Base-by-base conservation (phyloP, 2,888 invertebrate genomes). In the Lissonota sp. region DNA sequence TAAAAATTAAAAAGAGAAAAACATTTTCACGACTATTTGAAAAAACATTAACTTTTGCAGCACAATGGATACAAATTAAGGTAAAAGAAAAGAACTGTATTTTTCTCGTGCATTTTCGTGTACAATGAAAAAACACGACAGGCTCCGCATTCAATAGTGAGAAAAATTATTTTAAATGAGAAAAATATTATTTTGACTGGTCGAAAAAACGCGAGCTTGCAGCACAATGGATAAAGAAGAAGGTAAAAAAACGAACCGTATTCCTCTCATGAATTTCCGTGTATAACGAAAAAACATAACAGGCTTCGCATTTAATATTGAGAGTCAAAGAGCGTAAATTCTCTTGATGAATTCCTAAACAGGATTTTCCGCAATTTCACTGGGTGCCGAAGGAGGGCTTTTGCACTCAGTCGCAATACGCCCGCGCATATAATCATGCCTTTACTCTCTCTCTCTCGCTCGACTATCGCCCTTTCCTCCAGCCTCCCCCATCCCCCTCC, bases 311-410 rank as follows among this genome's bases (percentile, higher is more conserved):
- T 75, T 78, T n/a, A 46, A 57, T 75, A 46, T 62, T 51, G 51
- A 75, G 70, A 78, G 46, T 53, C 51, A 76, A 69, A 44, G 72
- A 72, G 67, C 57, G 71, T 60, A 12, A 77, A 79, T 69, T 75
- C 46, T 53, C 63, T 77, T 81, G 74, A 84, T 63, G 79, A 82
- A 84, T 84, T 78, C 71, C 70, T 58, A 42, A 78, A 78, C 67
- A 63, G 57, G 46, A 76, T 70, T 77, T 53, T 57, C 37, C 49
- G 39, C 64, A 70, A 75, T 80, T 77, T 53, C 72, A 16, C 53
- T 42, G 6, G 37, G 40, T 51, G 44, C 46, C 42, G 49, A 6
- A 57, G 26, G 69, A 49, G 46, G 8, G 53, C 44, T 40, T 8
- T 69, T 40, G 14, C 63, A 10, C 42, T n/a, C 37, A 12, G 70